These are phyloP conservation scores for Aphelenchoides avenae DNA, from an alignment of 1,140 invertebrate species.

Conservation along the genomic window DNA sequence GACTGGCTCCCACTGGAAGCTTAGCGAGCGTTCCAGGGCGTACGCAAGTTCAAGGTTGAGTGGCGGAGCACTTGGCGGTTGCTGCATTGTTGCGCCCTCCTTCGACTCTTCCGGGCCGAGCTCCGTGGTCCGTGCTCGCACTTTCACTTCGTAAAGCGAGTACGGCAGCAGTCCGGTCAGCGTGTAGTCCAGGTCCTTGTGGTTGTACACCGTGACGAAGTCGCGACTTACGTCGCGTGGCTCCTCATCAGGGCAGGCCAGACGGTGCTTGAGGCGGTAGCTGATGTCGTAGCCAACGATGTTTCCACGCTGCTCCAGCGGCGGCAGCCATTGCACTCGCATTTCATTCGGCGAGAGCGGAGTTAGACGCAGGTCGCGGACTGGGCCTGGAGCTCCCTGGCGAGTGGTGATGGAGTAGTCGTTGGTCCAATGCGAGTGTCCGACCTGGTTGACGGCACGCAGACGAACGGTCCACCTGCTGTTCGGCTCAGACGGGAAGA, in stretches of 20 bases:
- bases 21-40: slow-evolving; percentile 57
- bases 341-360: slow-evolving; percentile 56
- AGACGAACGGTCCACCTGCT: slow-evolving; percentile 52
- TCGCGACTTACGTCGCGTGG: slow-evolving; percentile 58
- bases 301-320: slow-evolving; percentile 41
- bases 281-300: slow-evolving; percentile 59
- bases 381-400: slow-evolving; percentile 56
- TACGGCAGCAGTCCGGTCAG: slow-evolving; percentile 57
- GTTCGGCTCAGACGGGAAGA: slow-evolving; percentile 59
- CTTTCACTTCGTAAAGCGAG: slow-evolving; percentile 56
- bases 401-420: slow-evolving; percentile 55
- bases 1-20: slow-evolving; percentile 58
- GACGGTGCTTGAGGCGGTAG: slow-evolving; percentile 56
- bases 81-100: slow-evolving; percentile 55
- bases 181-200: slow-evolving; percentile 59
- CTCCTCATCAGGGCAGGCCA: slow-evolving; percentile 58
- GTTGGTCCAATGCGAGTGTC: slow-evolving; percentile 48
- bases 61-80: slow-evolving; percentile 56
- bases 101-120: slow-evolving; percentile 57
- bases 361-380: slow-evolving; percentile 49
- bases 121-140: slow-evolving; percentile 55
- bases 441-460: slow-evolving; percentile 54
- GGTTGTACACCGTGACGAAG: slow-evolving; percentile 58
- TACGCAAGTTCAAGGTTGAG: slow-evolving; percentile 54
- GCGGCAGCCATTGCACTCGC: slow-evolving; percentile 51